These are phyloP conservation scores for Blomia tropicalis DNA, from an alignment of 2,888 invertebrate genomes.

Conservation along the genomic window DNA sequence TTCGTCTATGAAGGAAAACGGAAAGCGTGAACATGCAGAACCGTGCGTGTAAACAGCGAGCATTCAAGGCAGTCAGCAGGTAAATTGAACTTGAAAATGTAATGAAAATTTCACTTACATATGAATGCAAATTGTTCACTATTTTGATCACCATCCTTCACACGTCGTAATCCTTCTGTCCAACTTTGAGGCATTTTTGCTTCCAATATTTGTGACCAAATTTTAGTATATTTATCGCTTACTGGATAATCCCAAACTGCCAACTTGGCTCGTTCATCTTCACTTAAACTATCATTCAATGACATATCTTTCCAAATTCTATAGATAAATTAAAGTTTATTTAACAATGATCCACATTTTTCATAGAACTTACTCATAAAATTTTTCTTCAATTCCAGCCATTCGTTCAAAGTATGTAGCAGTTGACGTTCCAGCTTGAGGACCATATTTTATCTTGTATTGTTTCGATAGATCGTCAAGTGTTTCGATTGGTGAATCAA, in stretches of 20 bases:
- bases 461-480: slow-evolving; percentile 86
- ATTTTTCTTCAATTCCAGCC: slow-evolving; percentile 81
- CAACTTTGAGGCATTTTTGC: slow-evolving; percentile 61
- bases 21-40: too few species aligned
- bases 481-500: slow-evolving; percentile 80
- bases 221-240: slow-evolving; percentile 92
- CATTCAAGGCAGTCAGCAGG: too few species aligned
- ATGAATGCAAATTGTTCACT: slow-evolving; percentile 58
- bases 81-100: background rate
- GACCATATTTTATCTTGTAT: slow-evolving; percentile 89
- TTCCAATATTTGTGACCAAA: slow-evolving; percentile 89
- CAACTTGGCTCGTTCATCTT: slow-evolving; percentile 73
- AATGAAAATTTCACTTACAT: slow-evolving; percentile 39
- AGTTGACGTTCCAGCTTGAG: slow-evolving; percentile 66
- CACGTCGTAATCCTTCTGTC: slow-evolving; percentile 55
- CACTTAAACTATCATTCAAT: slow-evolving; percentile 73
- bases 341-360: background rate
- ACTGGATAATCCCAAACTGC: slow-evolving; percentile 99
- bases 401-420: slow-evolving; percentile 89
- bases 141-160: slow-evolving; percentile 34
- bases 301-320: slow-evolving; percentile 94
- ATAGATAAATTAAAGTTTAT: background rate
- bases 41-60: too few species aligned
- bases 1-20: too few species aligned
- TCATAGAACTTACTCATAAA: slow-evolving; percentile 68